These are phyloP conservation scores for Mylabris sibirica DNA, from an alignment of 2,888 invertebrate genomes.

Conservation along the genomic window DNA sequence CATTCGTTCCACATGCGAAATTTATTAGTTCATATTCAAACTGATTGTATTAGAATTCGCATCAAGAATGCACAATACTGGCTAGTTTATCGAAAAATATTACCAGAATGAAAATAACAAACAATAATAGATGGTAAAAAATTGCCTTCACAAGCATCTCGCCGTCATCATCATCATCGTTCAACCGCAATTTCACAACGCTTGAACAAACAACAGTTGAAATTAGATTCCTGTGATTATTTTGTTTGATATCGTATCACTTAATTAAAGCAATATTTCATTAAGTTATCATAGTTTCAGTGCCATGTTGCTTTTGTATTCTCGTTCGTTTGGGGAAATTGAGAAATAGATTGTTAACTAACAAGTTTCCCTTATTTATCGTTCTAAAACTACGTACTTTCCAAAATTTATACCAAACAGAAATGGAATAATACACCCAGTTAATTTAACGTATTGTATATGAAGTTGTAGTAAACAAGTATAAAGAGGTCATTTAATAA, in stretches of 20 bases:
- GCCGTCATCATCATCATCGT: background rate
- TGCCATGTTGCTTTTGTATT: conserved; percentile 28
- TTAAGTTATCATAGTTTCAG: conserved; percentile 31
- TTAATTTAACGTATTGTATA: conserved; percentile 10
- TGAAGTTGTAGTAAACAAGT: background rate
- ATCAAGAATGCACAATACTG: background rate
- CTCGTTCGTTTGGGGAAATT: conserved; percentile 8
- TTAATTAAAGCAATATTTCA: conserved; percentile 37
- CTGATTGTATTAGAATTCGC: conserved; percentile 2
- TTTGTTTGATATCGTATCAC: conserved; percentile 35
- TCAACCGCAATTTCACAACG: conserved; percentile 32
- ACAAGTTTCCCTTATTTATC: conserved; percentile 13
- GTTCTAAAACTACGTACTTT: conserved; percentile 9
- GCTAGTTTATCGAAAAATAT: background rate
- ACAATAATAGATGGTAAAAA: background rate
- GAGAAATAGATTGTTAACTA: conserved; percentile 12
- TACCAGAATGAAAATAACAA: background rate
- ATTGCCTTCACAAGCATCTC: background rate
- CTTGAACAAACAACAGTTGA: conserved; percentile 34
- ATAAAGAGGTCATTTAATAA: background rate
- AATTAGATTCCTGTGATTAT: conserved; percentile 36
- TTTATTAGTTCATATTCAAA: conserved; percentile 5
- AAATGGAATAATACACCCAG: background rate
- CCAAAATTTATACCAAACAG: conserved; percentile 10
- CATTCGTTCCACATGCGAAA: background rate